These are phyloP conservation scores for Karalla daura DNA, from an alignment of 2,797 vertebrate genomes.

Conservation along the genomic window DNA sequence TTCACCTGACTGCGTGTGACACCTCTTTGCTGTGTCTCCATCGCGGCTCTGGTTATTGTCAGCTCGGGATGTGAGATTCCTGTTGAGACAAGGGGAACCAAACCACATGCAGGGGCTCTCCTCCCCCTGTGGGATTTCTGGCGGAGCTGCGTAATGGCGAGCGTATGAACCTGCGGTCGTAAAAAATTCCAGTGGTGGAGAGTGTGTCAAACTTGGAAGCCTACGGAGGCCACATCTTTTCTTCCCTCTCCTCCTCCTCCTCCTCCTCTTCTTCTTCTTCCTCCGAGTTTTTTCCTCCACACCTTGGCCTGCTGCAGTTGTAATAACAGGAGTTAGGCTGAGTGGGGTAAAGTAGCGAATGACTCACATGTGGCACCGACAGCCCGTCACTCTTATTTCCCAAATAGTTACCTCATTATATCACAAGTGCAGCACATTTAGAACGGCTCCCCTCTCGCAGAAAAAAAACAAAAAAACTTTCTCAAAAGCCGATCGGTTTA, in stretches of 20 bases:
- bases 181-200: slow-evolving; percentile 60
- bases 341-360: slow-evolving; percentile 56
- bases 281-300: slow-evolving; percentile 27
- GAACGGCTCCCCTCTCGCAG: slow-evolving; percentile 44
- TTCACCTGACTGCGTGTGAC: slow-evolving; percentile 61
- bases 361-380: slow-evolving; percentile 57
- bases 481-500: slow-evolving; percentile 31
- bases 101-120: slow-evolving; percentile 61
- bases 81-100: slow-evolving; percentile 66
- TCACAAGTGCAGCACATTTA: slow-evolving; percentile 21
- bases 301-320: slow-evolving; percentile 35
- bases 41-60: slow-evolving; percentile 68
- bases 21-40: slow-evolving; percentile 56
- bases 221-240: slow-evolving; percentile 16
- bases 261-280: too few species aligned
- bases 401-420: slow-evolving; percentile 59
- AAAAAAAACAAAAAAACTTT: too few species aligned
- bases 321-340: slow-evolving; percentile 51
- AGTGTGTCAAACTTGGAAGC: slow-evolving; percentile 63
- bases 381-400: slow-evolving; percentile 43
- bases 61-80: slow-evolving; percentile 52
- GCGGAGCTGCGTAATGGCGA: slow-evolving; percentile 58
- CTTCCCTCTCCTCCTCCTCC: slow-evolving; percentile 5
- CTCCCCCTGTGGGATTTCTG: slow-evolving; percentile 59
- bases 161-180: slow-evolving; percentile 59